Evolutionary conservation across 2,888 invertebrate species (phyloP), one percentile per base, ranked within the genome.

Genomic region (Diaperis boleti): DNA sequence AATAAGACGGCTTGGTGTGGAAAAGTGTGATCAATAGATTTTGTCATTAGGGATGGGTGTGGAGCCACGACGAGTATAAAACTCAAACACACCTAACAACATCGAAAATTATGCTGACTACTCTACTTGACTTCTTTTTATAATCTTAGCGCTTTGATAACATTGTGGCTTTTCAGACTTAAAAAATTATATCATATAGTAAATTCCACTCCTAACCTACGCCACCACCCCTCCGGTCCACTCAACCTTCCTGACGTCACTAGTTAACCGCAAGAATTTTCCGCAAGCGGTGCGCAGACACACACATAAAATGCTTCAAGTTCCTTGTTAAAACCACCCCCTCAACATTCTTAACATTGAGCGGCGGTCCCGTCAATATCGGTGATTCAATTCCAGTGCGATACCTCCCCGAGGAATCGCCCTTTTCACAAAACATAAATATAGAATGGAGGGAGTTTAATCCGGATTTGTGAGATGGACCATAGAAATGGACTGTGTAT

Each of bases 301-400:
- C 39, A 39, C 39, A 39, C 39, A 17, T 14, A 39, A 39, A 17
- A 39, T 39, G 10, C 39, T 3, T n/a, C 39, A 39, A 39, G 39
- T 39, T 5, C 39, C 15, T 39, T 39, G 39, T 39, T 15, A 17
- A 15, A 33, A 33, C 33, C 33, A 10, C 33, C 33, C 33, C 33
- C 22, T 22, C 33, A 33, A 13, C 33, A 5, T 26, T 2, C 26
- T 26, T 26, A 26, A 26, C 26, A n/a, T n/a, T n/a, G n/a, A n/a
- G n/a, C 26, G 26, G 26, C 6, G 6, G 8, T 26, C 26, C n/a
- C 26, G 26, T 26, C 26, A 26, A 26, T 26, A n/a, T 26, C 26
- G 6, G 11, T 11, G 11, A 33, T 13, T 33, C 33, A 33, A 33
- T 33, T 33, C 33, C 33, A 5, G 33, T 13, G 26, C 33, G 33